Conservation (phyloP, 1,140 invertebrate genomes). For the Periplaneta americana region DNA sequence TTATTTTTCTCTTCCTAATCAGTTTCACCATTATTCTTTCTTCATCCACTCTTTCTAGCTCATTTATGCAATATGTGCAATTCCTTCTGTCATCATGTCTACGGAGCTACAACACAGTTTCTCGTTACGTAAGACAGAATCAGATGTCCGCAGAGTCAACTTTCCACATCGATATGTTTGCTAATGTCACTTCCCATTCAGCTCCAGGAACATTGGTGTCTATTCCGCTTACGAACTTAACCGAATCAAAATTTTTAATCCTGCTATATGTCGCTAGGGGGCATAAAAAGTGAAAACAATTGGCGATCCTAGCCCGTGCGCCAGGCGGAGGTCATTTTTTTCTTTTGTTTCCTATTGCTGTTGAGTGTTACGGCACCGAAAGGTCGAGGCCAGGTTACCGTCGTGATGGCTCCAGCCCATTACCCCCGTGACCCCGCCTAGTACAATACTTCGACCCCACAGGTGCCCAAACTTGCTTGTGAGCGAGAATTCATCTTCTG, state of each 20-base stretch:
- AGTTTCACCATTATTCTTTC: too few species aligned
- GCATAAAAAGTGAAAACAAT: background rate
- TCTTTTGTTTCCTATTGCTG: background rate
- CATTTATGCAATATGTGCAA: too few species aligned
- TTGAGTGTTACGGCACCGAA: background rate
- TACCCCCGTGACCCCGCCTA: background rate
- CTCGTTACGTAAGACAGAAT: too few species aligned
- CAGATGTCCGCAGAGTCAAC: too few species aligned
- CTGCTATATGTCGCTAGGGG: background rate
- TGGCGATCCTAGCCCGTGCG: background rate
- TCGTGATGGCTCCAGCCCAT: background rate
- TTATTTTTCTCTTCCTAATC: too few species aligned
- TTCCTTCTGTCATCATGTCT: too few species aligned
- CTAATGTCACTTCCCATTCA: too few species aligned
- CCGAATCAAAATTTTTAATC: background rate
- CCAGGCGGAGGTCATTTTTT: background rate
- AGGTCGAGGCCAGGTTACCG: background rate
- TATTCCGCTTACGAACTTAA: background rate
- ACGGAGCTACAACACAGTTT: too few species aligned
- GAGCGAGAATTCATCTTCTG: too few species aligned
- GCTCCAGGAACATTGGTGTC: background rate
- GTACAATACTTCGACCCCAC: background rate
- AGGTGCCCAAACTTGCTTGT: too few species aligned
- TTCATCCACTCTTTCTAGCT: too few species aligned
- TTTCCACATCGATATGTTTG: too few species aligned